Conservation (phyloP, 2,888 invertebrate genomes). For the Ecdyonurus torrentis region DNA sequence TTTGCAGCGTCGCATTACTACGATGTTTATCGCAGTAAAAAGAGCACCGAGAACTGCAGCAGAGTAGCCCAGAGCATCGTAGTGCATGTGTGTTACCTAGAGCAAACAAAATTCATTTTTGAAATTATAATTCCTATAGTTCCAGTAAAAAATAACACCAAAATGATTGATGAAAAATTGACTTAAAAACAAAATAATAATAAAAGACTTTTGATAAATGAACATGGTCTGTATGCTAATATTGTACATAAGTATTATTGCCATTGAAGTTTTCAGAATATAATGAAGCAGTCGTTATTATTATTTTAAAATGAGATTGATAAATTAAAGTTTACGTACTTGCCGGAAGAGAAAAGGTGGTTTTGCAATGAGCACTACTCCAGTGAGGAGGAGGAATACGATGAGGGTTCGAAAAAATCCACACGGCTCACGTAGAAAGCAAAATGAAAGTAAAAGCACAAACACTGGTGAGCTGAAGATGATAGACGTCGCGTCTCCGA, state of each 20-base stretch:
- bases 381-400: conserved; percentile 26
- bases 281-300: too few relatives aligned
- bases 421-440: conserved; percentile 29
- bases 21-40: conserved; percentile 30
- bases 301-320: too few relatives aligned
- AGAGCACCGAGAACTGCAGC: conserved; percentile 27
- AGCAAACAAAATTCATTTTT: too few relatives aligned
- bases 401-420: conserved; percentile 28
- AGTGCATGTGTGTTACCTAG: conserved; percentile 15
- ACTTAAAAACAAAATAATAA: too few relatives aligned
- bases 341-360: conserved; percentile 28
- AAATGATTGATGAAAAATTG: too few relatives aligned
- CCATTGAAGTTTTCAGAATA: too few relatives aligned
- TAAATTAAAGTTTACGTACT: too few relatives aligned
- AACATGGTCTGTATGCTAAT: too few relatives aligned
- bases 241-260: too few relatives aligned
- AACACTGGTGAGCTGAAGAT: conserved; percentile 32
- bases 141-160: too few relatives aligned
- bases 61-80: conserved; percentile 27
- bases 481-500: conserved; percentile 32
- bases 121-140: too few relatives aligned
- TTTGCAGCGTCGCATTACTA: conserved; percentile 29
- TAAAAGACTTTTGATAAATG: too few relatives aligned
- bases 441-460: conserved; percentile 28
- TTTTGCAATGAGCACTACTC: conserved; percentile 28